Evolutionary conservation across 1,140 invertebrate species (phyloP).

Genomic region (Trichonephila inaurata): DNA sequence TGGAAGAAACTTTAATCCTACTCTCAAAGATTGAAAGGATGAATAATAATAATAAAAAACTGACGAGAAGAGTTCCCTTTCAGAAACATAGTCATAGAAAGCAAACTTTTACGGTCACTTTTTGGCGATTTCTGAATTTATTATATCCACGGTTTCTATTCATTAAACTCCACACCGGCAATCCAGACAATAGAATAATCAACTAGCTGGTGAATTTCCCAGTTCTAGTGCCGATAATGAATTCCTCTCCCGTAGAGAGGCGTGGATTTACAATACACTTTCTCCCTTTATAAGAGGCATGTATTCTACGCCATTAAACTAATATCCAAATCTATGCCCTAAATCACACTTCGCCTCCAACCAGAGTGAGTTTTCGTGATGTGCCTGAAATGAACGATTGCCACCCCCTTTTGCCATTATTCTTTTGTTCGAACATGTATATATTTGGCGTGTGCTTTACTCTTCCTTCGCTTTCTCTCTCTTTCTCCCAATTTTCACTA

Average conservation of each 20-base stretch:
- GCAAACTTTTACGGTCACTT: conserved; percentile 30
- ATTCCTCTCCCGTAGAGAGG: conserved; percentile 36
- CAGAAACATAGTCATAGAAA: neutral
- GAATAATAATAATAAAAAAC: neutral
- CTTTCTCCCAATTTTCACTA: conserved; percentile 28
- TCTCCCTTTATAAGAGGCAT: conserved; percentile 40
- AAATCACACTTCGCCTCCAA: conserved; percentile 53
- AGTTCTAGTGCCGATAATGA: conserved; percentile 50
- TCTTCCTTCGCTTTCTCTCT: neutral
- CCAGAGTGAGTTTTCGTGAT: conserved; percentile 43
- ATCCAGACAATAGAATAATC: conserved; percentile 59
- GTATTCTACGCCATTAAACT: conserved; percentile 65
- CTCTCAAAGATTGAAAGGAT: neutral
- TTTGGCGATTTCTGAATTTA: conserved; percentile 28
- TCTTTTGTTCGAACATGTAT: conserved; percentile 60
- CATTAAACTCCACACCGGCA: conserved; percentile 40
- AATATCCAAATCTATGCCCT: conserved; percentile 64
- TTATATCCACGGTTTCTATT: conserved; percentile 9
- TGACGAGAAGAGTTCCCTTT: neutral
- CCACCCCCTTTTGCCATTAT: conserved; percentile 18
- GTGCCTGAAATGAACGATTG: conserved; percentile 57
- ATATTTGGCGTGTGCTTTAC: conserved; percentile 32
- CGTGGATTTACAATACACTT: conserved; percentile 59
- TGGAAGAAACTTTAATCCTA: neutral
- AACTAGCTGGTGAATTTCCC: conserved; percentile 26